Base-by-base conservation (phyloP, 1,140 invertebrate species). In the Teleopsis dalmanni region DNA sequence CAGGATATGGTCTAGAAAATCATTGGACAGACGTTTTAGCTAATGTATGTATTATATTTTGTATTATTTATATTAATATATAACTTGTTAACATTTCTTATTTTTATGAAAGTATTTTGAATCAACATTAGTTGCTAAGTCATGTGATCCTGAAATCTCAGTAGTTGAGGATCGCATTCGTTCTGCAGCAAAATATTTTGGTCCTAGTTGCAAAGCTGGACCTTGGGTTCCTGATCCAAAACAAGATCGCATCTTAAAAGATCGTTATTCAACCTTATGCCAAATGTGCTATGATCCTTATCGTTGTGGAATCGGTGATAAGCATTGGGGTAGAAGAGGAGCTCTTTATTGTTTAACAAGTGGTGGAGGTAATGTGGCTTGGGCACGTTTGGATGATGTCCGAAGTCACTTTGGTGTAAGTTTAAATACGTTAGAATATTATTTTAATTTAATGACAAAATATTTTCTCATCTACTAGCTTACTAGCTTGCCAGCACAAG, bases 311-410 rank as follows among this genome's bases (percentile, higher is more conserved):
- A 66, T 71, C 0, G 73, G 72, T 23, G 91, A 94, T 64, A 82
- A 81, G 47, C 91, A 88, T 71, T 86, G 84, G 75, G 91, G 90
- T 2, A 76, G 82, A 41, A 74, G 81, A 37, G 91, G 91, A 7
- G 81, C 87, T 0, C 71, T 93, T 2, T 72, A 81, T 18, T 95
- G 91, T 60, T 68, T 95, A 10, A 80, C 80, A 13, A 83, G 85
- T 52, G 81, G 81, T 16, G 73, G 73, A 4, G 91, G 88, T 1
- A 84, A 92, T 57, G 76, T 91, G 10, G 84, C 86, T 22, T 94
- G 90, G 82, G 79, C 86, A 0, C 80, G 85, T 50, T 68, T 80
- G 2, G 78, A 80, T 44, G 81, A 84, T 58, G 76, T 80, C 2
- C 58, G 61, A 6, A 59, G 74, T 26, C 82, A 85, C 59, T 87